phyloP scores from a whole-genome alignment of 2,113 vertebrate species.

The Eptesicus fuscus region DNA sequence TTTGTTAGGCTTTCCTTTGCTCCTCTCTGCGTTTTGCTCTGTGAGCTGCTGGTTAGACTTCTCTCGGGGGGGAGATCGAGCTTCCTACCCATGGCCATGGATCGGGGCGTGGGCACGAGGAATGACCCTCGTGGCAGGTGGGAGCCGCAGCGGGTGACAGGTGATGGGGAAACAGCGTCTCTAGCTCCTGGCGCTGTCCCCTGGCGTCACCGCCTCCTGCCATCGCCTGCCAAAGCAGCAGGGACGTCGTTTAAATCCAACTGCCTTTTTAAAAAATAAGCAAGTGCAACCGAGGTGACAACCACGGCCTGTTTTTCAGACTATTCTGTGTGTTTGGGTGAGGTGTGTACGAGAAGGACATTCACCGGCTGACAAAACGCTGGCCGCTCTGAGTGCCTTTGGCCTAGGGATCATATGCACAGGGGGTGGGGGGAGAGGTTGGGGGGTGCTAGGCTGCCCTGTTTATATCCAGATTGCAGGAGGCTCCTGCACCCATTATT shows the following conservation, averaged over 20 bases:
- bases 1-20: conserved; percentile 73
- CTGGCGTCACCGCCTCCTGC: conserved; percentile 61
- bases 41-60: conserved; percentile 70
- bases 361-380: conserved; percentile 55
- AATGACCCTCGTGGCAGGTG: conserved; percentile 61
- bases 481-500: conserved; percentile 48
- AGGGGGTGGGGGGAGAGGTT: neutral
- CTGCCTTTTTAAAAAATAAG: conserved; percentile 30
- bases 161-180: conserved; percentile 71
- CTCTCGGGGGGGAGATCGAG: conserved; percentile 67
- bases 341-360: neutral
- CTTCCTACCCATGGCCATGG: conserved; percentile 45
- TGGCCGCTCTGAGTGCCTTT: conserved; percentile 39
- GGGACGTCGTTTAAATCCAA: conserved; percentile 70
- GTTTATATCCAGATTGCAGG: conserved; percentile 1
- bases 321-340: conserved; percentile 37
- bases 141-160: conserved; percentile 64
- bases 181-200: conserved; percentile 59
- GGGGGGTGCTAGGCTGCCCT: neutral
- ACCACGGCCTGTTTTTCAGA: conserved; percentile 53
- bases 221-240: conserved; percentile 62
- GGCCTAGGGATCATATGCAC: conserved; percentile 28
- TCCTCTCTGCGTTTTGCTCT: conserved; percentile 57
- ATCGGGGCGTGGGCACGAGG: conserved; percentile 60
- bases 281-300: conserved; percentile 47